A percentile compares a stretch with the other conserved stretches of the same genome.
Evolutionary conservation across 2,113 vertebrate species (phyloP).

Genomic region (Dermatemys mawii): DNA sequence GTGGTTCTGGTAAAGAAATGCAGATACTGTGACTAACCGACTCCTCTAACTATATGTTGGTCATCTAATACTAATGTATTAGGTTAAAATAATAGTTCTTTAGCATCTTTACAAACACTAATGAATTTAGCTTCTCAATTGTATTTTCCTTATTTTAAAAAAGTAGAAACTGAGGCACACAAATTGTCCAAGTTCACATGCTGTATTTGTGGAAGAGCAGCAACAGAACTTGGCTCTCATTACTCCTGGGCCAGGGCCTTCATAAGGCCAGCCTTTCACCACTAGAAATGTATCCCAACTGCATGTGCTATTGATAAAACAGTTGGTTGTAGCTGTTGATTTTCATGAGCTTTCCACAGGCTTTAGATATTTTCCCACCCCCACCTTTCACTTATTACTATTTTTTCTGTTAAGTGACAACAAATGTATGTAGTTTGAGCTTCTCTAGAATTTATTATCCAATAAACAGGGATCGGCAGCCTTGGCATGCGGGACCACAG

Average conservation of each 20-base stretch:
- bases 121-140: not conserved
- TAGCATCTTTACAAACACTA: not conserved
- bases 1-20: not conserved
- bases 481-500: too few species aligned
- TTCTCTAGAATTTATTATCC: not conserved
- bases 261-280: slow-evolving; percentile 35
- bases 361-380: not conserved
- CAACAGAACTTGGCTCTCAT: slow-evolving; percentile 54
- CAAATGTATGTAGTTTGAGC: not conserved
- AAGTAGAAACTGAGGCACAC: slow-evolving; percentile 7
- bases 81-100: not conserved
- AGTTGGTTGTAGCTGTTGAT: slow-evolving; percentile 5
- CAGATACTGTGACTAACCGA: not conserved
- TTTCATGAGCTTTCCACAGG: not conserved
- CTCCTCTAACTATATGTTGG: not conserved
- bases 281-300: slow-evolving; percentile 1
- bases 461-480: too few species aligned
- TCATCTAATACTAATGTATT: not conserved
- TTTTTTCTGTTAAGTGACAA: slow-evolving; percentile 32
- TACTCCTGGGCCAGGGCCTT: slow-evolving; percentile 28
- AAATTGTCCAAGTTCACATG: not conserved
- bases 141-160: not conserved
- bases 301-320: slow-evolving; percentile 35
- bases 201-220: slow-evolving; percentile 25
- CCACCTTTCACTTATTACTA: not conserved